phyloP scores from a whole-genome alignment of 1,140 invertebrate species.

The Oedothorax gibbosus region DNA sequence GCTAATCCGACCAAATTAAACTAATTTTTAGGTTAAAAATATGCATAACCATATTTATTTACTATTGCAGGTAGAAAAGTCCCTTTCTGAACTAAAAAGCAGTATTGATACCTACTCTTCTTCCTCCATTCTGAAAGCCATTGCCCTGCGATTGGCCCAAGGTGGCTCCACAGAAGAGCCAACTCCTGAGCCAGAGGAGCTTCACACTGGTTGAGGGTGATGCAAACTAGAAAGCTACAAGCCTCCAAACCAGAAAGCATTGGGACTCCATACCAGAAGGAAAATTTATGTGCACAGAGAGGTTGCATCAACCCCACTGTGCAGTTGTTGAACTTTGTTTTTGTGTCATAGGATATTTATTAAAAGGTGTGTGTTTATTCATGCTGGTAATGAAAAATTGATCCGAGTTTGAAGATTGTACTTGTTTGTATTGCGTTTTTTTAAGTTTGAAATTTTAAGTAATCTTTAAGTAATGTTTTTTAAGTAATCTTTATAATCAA shows the following conservation, averaged over 20 bases:
- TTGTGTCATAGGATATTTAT: constrained; percentile 47
- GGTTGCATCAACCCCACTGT: constrained; percentile 47
- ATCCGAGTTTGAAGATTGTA: no score
- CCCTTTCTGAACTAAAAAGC: constrained; percentile 53
- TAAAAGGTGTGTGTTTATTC: not conserved
- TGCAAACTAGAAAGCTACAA: no score
- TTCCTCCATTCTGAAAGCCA: constrained; percentile 41
- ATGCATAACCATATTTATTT: constrained; percentile 4
- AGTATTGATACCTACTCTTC: constrained; percentile 58
- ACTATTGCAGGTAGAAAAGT: constrained; percentile 51
- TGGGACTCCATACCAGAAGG: not conserved
- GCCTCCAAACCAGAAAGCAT: no score
- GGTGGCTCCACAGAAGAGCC: not conserved
- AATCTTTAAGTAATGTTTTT: no score
- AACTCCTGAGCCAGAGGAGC: not conserved
- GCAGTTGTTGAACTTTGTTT: constrained; percentile 25
- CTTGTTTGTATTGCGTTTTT: no score
- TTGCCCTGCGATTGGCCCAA: constrained; percentile 39
- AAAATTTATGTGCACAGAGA: constrained; percentile 26
- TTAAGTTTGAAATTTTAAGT: no score
- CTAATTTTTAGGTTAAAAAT: not conserved
- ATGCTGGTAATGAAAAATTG: no score
- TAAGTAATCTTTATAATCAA: no score
- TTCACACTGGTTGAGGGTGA: no score
- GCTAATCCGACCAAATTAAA: no score